These are phyloP conservation scores for Coregonus clupeaformis DNA, from an alignment of 2,113 vertebrate species.

Conservation along the genomic window DNA sequence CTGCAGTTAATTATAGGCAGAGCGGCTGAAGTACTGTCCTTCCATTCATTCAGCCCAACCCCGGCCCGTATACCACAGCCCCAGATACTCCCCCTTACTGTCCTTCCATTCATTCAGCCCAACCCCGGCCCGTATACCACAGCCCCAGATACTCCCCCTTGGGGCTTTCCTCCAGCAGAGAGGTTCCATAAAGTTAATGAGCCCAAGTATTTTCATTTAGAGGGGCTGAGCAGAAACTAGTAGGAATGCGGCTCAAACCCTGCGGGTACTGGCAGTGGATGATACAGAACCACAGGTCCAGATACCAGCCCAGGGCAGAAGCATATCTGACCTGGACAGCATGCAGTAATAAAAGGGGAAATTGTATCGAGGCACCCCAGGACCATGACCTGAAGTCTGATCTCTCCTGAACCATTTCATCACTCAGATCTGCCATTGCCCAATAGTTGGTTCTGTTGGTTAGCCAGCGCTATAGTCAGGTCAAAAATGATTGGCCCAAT, in stretches of 20 bases:
- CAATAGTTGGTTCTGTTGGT: background rate
- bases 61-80: background rate
- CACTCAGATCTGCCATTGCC: background rate
- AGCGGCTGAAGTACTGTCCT: no score
- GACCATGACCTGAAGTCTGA: no score
- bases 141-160: slow-evolving; percentile 29
- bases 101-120: slow-evolving; percentile 25
- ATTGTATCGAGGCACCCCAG: background rate
- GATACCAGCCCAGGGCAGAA: slow-evolving; percentile 14
- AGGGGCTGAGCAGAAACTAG: slow-evolving; percentile 61
- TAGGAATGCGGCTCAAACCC: slow-evolving; percentile 58
- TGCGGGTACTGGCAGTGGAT: slow-evolving; percentile 31
- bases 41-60: no score
- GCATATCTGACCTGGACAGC: background rate
- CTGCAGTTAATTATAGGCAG: background rate
- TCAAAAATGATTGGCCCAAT: background rate
- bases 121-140: slow-evolving; percentile 1
- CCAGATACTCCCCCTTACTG: slow-evolving; percentile 28
- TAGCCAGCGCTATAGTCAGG: background rate
- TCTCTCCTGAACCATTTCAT: background rate
- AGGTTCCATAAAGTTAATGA: slow-evolving; percentile 41
- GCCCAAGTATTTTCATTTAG: slow-evolving; percentile 58
- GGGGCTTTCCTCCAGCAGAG: slow-evolving; percentile 23
- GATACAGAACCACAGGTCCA: slow-evolving; percentile 9
- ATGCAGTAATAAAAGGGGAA: slow-evolving; percentile 18